Evolutionary conservation across 2,113 vertebrate genomes (phyloP).

Genomic region (Pelusios castaneus): DNA sequence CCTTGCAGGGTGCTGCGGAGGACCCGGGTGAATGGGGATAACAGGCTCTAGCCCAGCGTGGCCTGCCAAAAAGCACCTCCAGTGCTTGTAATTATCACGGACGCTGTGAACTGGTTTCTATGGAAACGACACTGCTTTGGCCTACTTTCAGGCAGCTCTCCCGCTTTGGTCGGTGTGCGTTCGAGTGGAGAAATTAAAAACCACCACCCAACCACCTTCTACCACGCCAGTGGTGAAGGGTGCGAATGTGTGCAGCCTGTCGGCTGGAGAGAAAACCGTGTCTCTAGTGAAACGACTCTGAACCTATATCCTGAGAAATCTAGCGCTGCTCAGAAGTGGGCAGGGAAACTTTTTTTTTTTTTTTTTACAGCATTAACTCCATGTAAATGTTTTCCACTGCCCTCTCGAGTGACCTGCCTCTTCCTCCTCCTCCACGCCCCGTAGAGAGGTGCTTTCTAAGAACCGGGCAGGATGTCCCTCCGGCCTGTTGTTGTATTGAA

Average conservation of each 20-base stretch:
- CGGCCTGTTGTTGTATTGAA: background rate
- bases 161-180: conserved; percentile 84
- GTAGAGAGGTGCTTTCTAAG: background rate
- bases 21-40: conserved; percentile 93
- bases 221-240: conserved; percentile 61
- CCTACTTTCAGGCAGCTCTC: conserved; percentile 92
- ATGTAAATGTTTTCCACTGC: background rate
- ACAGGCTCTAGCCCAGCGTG: conserved; percentile 84
- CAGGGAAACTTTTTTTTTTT: background rate
- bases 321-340: background rate
- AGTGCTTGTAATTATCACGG: conserved; percentile 86
- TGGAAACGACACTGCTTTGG: conserved; percentile 89
- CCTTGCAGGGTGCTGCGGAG: conserved; percentile 85
- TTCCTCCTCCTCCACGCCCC: background rate
- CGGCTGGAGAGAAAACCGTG: conserved; percentile 47
- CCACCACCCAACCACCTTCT: background rate
- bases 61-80: conserved; percentile 72
- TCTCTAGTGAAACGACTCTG: background rate
- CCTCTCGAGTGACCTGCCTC: background rate
- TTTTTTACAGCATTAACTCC: background rate
- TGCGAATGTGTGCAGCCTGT: conserved; percentile 14
- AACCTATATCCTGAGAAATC: background rate
- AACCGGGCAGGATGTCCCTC: background rate
- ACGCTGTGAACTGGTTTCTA: conserved; percentile 90
- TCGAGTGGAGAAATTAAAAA: conserved; percentile 67